These are phyloP conservation scores for Microdon myrmicae DNA, from an alignment of 2,888 invertebrate genomes.

Conservation along the genomic window DNA sequence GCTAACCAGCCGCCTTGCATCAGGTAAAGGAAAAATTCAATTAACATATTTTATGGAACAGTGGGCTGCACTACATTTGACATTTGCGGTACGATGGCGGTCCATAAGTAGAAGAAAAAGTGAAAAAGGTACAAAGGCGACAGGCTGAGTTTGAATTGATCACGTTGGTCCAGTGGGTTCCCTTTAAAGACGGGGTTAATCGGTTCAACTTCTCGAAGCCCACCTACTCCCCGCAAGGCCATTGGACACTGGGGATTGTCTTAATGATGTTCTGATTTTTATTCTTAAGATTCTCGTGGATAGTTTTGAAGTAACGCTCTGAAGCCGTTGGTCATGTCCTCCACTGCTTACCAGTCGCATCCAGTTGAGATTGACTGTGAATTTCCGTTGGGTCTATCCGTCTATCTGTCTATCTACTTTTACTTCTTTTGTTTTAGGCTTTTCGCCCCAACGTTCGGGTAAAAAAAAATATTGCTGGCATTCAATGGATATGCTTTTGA, in stretches of 20 bases:
- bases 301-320: constrained; percentile 8
- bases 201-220: constrained; percentile 30
- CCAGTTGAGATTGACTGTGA: constrained; percentile 25
- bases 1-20: too few relatives aligned
- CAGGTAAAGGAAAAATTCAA: constrained; percentile 43
- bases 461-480: constrained; percentile 17
- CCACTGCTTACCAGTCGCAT: constrained; percentile 6
- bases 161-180: constrained; percentile 16
- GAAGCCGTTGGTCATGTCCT: constrained; percentile 12
- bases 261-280: constrained; percentile 38
- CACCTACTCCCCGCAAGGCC: constrained; percentile 32
- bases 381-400: constrained; percentile 32
- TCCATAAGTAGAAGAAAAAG: constrained; percentile 1
- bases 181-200: constrained; percentile 26
- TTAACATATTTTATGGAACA: constrained; percentile 53
- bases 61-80: constrained; percentile 50
- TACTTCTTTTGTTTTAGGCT: constrained; percentile 14
- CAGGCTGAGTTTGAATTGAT: constrained; percentile 13
- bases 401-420: constrained; percentile 39
- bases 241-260: constrained; percentile 28
- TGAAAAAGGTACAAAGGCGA: neutral
- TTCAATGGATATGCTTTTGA: too few relatives aligned
- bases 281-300: neutral
- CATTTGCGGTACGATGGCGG: constrained; percentile 33
- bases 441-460: constrained; percentile 9